Percentiles rank a stretch among this genome's conserved stretches.
These are phyloP conservation scores for Lepisosteus oculatus DNA, from an alignment of 2,113 vertebrate genomes.

Conservation along the genomic window DNA sequence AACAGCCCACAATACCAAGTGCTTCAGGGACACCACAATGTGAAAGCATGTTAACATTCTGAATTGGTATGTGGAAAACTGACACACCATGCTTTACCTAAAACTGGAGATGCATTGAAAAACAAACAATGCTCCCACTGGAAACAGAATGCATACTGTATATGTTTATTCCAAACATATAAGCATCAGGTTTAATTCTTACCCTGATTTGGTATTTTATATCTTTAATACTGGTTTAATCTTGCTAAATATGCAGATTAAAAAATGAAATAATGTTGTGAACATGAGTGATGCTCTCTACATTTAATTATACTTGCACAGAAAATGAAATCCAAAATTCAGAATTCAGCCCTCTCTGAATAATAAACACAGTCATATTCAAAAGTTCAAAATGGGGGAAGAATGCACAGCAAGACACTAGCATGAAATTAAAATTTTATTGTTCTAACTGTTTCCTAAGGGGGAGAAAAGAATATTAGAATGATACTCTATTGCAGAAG, in stretches of 20 bases:
- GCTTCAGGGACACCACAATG: constrained; percentile 42
- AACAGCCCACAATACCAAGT: constrained; percentile 46
- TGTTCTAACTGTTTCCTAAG: constrained; percentile 6
- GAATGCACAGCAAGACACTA: background rate
- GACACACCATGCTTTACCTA: constrained; percentile 45
- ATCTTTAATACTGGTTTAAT: background rate
- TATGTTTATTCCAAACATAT: constrained; percentile 9
- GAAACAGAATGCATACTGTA: constrained; percentile 1
- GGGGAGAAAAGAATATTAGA: background rate
- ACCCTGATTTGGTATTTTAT: background rate
- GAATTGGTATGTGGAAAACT: constrained; percentile 35
- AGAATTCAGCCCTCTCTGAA: constrained; percentile 2
- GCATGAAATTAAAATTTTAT: constrained; percentile 3
- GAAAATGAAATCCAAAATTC: constrained; percentile 22
- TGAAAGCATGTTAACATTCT: constrained; percentile 54
- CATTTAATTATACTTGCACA: constrained; percentile 25
- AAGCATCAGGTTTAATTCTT: background rate
- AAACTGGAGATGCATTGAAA: constrained; percentile 21
- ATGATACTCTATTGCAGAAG: background rate
- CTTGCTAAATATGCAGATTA: constrained; percentile 11
- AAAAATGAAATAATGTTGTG: constrained; percentile 20
- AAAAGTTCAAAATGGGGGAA: constrained; percentile 1
- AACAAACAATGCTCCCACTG: constrained; percentile 18
- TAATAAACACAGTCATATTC: constrained; percentile 8
- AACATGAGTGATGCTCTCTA: constrained; percentile 18